A percentile compares a stretch with the other conserved stretches of the same genome.
Evolutionary conservation across 2,113 vertebrate genomes (phyloP).

Genomic region (Lontra canadensis): DNA sequence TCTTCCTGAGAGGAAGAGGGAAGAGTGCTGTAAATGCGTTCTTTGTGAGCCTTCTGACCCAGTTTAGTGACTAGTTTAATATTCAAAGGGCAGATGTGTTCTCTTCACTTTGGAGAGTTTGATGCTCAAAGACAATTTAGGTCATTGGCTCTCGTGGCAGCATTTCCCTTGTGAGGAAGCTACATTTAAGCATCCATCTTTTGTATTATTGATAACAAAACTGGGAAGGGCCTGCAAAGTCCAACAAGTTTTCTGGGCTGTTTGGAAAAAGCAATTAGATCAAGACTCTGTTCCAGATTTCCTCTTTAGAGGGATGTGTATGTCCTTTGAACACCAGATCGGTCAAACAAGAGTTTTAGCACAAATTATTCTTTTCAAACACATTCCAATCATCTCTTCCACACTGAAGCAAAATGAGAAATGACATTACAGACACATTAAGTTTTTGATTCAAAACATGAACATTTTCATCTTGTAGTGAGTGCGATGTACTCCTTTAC

Average conservation of each 20-base stretch:
- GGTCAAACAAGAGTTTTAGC: neutral
- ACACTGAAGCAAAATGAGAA: constrained; percentile 33
- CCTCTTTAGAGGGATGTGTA: neutral
- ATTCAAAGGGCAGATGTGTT: constrained; percentile 70
- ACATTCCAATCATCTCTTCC: neutral
- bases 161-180: constrained; percentile 57
- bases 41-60: constrained; percentile 62
- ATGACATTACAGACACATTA: neutral
- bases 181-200: constrained; percentile 47
- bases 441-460: neutral
- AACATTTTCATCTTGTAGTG: neutral
- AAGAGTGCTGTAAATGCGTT: neutral
- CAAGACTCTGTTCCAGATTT: neutral
- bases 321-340: constrained; percentile 40
- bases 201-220: constrained; percentile 75
- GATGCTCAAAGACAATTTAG: constrained; percentile 73
- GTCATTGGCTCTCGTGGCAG: constrained; percentile 66
- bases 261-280: constrained; percentile 45
- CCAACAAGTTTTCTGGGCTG: constrained; percentile 15
- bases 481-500: constrained; percentile 40
- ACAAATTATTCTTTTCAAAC: constrained; percentile 6
- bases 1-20: neutral
- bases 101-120: constrained; percentile 65
- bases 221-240: neutral
- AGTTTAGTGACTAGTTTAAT: constrained; percentile 69